Conservation (phyloP, 2,113 vertebrate species). For the Boleophthalmus pectinirostris region DNA sequence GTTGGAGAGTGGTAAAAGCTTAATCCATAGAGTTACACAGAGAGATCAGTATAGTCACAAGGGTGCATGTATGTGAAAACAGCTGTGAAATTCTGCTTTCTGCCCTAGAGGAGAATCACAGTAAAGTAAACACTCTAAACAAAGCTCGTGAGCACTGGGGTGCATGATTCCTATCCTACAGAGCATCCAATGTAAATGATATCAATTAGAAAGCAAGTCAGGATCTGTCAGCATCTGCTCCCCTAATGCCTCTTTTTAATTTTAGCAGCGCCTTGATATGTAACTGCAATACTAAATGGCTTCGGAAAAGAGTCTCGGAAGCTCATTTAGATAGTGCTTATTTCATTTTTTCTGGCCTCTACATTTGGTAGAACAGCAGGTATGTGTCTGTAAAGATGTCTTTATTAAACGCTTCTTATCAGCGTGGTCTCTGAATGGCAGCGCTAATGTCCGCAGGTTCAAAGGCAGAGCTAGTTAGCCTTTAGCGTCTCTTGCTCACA, state of each 20-base stretch:
- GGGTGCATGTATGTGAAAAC: slow-evolving; percentile 1
- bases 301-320: not conserved
- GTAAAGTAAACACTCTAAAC: slow-evolving; percentile 13
- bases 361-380: slow-evolving; percentile 20
- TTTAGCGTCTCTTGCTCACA: slow-evolving; percentile 49
- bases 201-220: slow-evolving; percentile 12
- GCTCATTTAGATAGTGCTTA: not conserved
- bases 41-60: slow-evolving; percentile 4
- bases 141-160: slow-evolving; percentile 12
- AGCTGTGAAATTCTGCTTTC: slow-evolving; percentile 8
- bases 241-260: slow-evolving; percentile 3
- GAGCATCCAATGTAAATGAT: slow-evolving; percentile 11
- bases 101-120: not conserved
- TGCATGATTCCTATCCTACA: slow-evolving; percentile 7
- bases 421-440: slow-evolving; percentile 30
- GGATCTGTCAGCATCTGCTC: slow-evolving; percentile 13
- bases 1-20: not conserved
- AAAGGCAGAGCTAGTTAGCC: slow-evolving; percentile 58
- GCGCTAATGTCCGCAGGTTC: slow-evolving; percentile 51
- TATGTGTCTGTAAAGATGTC: slow-evolving; percentile 14
- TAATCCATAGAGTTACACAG: not conserved
- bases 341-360: not conserved
- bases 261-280: slow-evolving; percentile 8
- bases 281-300: slow-evolving; percentile 4
- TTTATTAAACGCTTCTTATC: slow-evolving; percentile 48